A percentile compares a stretch with the other conserved stretches of the same genome.
Conservation (phyloP, 2,797 vertebrate genomes). For the Lemur catta region DNA sequence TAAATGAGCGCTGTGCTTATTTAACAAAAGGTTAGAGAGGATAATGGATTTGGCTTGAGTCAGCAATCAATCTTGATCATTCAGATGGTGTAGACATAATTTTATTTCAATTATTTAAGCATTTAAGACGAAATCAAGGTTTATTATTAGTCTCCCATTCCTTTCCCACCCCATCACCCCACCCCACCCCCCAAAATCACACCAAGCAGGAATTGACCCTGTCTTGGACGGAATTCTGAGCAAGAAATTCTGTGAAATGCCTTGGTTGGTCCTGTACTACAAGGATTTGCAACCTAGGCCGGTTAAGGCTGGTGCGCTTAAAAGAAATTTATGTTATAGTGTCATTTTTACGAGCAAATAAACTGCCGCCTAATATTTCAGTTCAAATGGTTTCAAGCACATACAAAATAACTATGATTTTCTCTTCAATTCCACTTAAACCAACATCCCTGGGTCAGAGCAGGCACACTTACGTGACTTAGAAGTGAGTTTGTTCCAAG, state of each 20-base stretch:
- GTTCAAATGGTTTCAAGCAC: neutral
- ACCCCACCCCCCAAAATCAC: neutral
- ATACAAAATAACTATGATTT: neutral
- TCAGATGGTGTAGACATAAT: neutral
- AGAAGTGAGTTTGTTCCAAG: neutral
- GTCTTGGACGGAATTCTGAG: neutral
- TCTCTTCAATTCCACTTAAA: neutral
- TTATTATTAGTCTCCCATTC: neutral
- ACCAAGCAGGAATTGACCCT: neutral
- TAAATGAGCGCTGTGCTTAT: neutral
- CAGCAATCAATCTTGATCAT: neutral
- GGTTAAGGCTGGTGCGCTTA: neutral
- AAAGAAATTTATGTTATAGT: neutral
- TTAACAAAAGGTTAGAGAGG: neutral
- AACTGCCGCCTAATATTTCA: neutral
- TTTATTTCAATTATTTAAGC: conserved; percentile 18
- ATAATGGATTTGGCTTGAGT: neutral
- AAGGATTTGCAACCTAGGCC: neutral
- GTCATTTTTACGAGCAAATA: conserved; percentile 21
- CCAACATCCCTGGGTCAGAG: neutral
- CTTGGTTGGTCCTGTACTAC: neutral
- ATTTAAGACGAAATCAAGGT: neutral
- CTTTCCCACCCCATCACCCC: neutral
- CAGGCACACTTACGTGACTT: neutral
- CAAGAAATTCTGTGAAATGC: neutral